phyloP scores from a whole-genome alignment of 2,888 invertebrate genomes.

The Cylloceria caligata region DNA sequence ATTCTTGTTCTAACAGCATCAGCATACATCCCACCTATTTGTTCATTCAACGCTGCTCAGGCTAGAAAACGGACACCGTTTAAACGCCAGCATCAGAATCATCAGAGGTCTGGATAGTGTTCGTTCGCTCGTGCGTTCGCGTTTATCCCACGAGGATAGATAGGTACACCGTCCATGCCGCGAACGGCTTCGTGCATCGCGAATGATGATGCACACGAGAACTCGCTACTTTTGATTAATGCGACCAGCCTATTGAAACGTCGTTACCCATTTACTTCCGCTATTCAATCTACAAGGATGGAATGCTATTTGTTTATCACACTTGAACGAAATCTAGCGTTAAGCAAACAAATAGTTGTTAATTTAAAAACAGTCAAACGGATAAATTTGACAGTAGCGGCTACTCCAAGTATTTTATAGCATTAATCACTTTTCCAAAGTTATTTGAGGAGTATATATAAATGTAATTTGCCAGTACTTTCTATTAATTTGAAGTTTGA shows the following conservation, averaged over 20 bases:
- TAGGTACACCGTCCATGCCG: constrained; percentile 28
- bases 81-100: constrained; percentile 39
- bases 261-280: constrained; percentile 66
- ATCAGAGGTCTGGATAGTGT: constrained; percentile 9
- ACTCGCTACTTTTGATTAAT: constrained; percentile 66
- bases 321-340: background rate
- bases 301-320: constrained; percentile 65
- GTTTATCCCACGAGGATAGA: constrained; percentile 40
- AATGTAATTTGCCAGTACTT: too few species aligned
- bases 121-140: constrained; percentile 27
- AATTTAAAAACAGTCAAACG: too few species aligned
- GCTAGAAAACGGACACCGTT: constrained; percentile 35
- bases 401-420: too few species aligned
- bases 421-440: too few species aligned
- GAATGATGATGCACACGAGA: constrained; percentile 29
- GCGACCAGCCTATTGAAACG: constrained; percentile 66
- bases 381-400: too few species aligned
- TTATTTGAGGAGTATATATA: too few species aligned
- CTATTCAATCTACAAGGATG: constrained; percentile 69
- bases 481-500: too few species aligned
- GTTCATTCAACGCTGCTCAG: constrained; percentile 23
- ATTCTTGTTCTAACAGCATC: constrained; percentile 19
- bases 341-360: background rate
- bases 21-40: constrained; percentile 15
- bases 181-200: constrained; percentile 11